These are phyloP conservation scores for Dexiosoma caninum DNA, from an alignment of 2,888 invertebrate species.

Conservation along the genomic window DNA sequence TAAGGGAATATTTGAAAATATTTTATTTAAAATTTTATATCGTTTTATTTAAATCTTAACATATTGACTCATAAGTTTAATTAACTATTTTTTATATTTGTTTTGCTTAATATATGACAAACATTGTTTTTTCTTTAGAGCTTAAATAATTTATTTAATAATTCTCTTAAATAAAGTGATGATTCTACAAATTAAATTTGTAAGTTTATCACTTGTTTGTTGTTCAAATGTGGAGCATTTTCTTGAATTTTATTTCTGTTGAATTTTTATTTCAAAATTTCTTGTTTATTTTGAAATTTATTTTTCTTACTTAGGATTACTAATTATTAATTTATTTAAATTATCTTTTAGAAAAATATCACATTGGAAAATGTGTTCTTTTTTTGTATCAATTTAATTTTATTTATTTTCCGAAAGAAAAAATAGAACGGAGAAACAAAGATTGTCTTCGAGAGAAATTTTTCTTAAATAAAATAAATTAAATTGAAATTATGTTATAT, in stretches of 20 bases:
- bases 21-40: not conserved
- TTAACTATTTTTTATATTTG: not conserved
- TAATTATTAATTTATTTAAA: constrained; percentile 15
- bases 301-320: constrained; percentile 20
- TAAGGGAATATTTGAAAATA: not conserved
- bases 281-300: not conserved
- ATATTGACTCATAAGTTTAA: constrained; percentile 12
- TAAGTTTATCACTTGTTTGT: constrained; percentile 24
- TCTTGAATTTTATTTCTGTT: not conserved
- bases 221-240: not conserved
- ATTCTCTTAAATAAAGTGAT: not conserved
- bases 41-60: not conserved
- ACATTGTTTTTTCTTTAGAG: not conserved
- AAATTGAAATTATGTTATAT: no score
- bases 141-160: not conserved
- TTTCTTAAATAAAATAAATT: no score
- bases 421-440: no score
- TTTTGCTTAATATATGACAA: constrained; percentile 34
- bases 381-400: no score
- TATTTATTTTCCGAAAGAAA: no score
- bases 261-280: not conserved
- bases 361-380: constrained; percentile 23
- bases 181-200: constrained; percentile 57
- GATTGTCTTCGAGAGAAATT: no score
- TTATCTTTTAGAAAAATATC: constrained; percentile 51